phyloP scores from a whole-genome alignment of 2,797 vertebrate species.

The Hydrocynus forskahlii region DNA sequence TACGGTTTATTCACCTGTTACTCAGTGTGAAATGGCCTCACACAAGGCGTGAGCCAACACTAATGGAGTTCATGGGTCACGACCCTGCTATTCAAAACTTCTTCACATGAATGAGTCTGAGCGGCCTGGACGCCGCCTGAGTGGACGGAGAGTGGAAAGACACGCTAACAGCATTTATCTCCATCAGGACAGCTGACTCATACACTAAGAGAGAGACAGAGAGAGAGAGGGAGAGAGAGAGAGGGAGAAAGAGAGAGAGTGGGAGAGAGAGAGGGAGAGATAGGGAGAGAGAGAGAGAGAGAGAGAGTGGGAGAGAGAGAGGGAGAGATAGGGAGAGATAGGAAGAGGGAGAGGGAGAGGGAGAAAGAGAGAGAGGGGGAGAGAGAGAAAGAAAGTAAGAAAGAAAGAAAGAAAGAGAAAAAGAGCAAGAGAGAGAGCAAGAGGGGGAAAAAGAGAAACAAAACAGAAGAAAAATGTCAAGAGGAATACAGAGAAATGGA shows the following conservation, averaged over 20 bases:
- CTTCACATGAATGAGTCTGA: slow-evolving; percentile 2
- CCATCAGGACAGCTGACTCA: slow-evolving; percentile 23
- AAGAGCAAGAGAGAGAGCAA: neutral
- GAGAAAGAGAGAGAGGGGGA: neutral
- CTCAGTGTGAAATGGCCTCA: neutral
- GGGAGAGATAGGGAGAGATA: too few species aligned
- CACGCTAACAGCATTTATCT: slow-evolving; percentile 10
- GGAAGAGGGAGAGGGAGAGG: neutral
- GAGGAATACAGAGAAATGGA: neutral
- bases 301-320: too few species aligned
- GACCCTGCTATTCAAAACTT: slow-evolving; percentile 13
- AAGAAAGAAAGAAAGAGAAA: neutral
- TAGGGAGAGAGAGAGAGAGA: too few species aligned
- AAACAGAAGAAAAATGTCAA: neutral
- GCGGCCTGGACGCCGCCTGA: neutral
- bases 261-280: too few species aligned
- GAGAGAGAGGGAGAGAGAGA: neutral
- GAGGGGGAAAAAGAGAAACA: neutral
- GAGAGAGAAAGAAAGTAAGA: neutral
- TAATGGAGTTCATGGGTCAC: slow-evolving; percentile 8
- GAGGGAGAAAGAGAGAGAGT: neutral
- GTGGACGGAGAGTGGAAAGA: neutral
- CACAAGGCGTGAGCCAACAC: neutral
- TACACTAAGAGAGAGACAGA: neutral
- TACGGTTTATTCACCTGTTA: slow-evolving; percentile 18